Conservation (phyloP, 2,888 invertebrate species). For the Macaria notata region DNA sequence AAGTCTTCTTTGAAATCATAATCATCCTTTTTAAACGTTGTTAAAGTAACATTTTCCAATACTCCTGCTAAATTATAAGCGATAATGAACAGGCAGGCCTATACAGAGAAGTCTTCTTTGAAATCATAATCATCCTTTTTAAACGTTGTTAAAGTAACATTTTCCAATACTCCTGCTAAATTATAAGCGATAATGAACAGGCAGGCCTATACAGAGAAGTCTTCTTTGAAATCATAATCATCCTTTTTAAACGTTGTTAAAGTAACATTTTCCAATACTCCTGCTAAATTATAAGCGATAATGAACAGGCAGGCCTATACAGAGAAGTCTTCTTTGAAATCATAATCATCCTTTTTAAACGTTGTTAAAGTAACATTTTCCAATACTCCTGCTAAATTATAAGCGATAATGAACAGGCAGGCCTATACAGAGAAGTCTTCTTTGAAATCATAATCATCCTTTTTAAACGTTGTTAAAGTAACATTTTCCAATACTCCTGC, state of each 20-base stretch:
- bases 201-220: constrained; percentile 64
- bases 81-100: constrained; percentile 1
- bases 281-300: constrained; percentile 79
- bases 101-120: constrained; percentile 79
- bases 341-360: constrained; percentile 78
- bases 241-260: constrained; percentile 69
- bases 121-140: constrained; percentile 84
- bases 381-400: constrained; percentile 84
- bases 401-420: too few relatives aligned
- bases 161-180: constrained; percentile 85
- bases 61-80: constrained; percentile 84
- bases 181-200: constrained; percentile 42
- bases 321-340: constrained; percentile 84
- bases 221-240: constrained; percentile 84
- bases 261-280: constrained; percentile 84
- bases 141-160: constrained; percentile 70
- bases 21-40: constrained; percentile 70
- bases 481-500: constrained; percentile 85
- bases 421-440: constrained; percentile 75
- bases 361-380: constrained; percentile 81
- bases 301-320: constrained; percentile 32
- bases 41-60: constrained; percentile 83
- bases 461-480: constrained; percentile 62
- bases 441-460: constrained; percentile 84
- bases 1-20: constrained; percentile 85